These are phyloP conservation scores for Drosophila antonietae DNA, from an alignment of 2,888 invertebrate genomes.

Conservation along the genomic window DNA sequence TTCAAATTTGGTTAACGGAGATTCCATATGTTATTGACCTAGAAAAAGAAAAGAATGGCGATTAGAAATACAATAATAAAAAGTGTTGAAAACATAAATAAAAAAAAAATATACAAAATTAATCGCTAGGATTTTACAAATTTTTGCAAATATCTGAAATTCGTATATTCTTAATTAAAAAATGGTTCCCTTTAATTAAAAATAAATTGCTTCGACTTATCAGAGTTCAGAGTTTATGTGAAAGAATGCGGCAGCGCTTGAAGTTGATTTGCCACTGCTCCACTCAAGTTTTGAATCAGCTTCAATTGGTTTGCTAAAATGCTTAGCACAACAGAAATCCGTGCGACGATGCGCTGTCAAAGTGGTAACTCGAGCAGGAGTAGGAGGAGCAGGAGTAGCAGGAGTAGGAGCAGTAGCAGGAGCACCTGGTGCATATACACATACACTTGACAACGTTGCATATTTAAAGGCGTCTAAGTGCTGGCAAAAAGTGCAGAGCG, in stretches of 20 bases:
- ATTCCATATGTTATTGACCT: too few species aligned
- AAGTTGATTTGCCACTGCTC: constrained; percentile 6
- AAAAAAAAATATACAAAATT: too few species aligned
- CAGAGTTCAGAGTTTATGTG: not conserved
- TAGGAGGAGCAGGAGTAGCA: not conserved
- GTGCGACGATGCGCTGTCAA: constrained; percentile 7
- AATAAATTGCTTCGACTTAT: not conserved
- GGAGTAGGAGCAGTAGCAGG: not conserved
- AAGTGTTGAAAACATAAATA: too few species aligned
- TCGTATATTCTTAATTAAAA: not conserved
- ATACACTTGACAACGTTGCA: constrained; percentile 60
- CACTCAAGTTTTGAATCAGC: constrained; percentile 6
- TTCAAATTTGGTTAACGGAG: too few species aligned
- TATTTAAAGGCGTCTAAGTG: constrained; percentile 77
- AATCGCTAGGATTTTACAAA: too few species aligned
- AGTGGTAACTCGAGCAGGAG: constrained; percentile 26
- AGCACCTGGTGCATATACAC: constrained; percentile 15
- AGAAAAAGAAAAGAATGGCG: too few species aligned
- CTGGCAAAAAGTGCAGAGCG: constrained; percentile 62
- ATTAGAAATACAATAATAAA: too few species aligned
- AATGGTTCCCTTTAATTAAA: not conserved
- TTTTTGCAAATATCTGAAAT: too few species aligned
- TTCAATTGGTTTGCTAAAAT: constrained; percentile 13
- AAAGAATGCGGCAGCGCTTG: not conserved
- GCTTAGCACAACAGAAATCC: constrained; percentile 19